Evolutionary conservation across 2,888 invertebrate genomes (phyloP).

Genomic region (Drosophila demipolita): DNA sequence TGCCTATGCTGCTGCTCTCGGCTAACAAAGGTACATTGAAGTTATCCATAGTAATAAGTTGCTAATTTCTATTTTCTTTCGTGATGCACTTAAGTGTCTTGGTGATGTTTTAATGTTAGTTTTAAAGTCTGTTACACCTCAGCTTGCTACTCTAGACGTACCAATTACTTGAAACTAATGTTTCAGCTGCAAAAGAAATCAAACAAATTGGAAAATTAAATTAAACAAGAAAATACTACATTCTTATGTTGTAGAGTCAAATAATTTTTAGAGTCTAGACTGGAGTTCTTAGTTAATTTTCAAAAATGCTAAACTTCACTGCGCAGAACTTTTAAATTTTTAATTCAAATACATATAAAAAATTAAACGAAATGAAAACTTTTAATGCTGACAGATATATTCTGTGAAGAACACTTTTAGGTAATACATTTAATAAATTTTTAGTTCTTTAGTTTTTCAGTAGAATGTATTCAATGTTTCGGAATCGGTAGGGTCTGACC

Average conservation of each 20-base stretch:
- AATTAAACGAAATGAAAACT: background rate
- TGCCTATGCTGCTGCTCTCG: constrained; percentile 55
- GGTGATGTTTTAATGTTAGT: constrained; percentile 20
- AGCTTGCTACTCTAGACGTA: constrained; percentile 26
- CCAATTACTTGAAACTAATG: constrained; percentile 19
- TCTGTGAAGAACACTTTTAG: background rate
- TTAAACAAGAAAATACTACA: background rate
- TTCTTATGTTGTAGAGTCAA: background rate
- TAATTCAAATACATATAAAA: background rate
- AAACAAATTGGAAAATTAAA: background rate
- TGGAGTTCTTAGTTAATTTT: background rate
- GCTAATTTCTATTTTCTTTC: constrained; percentile 44
- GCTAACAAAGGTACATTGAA: constrained; percentile 75
- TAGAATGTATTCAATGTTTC: background rate
- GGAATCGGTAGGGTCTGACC: background rate
- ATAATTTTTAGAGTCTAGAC: background rate
- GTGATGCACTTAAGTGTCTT: constrained; percentile 50
- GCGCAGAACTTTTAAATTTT: background rate
- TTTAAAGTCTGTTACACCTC: background rate
- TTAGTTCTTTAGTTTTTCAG: background rate
- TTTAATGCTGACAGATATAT: background rate
- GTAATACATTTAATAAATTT: background rate
- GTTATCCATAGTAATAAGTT: constrained; percentile 68
- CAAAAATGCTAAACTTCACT: background rate
- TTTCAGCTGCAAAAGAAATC: background rate